Conservation (phyloP, 2,113 vertebrate species). For the Vireo altiloquus region DNA sequence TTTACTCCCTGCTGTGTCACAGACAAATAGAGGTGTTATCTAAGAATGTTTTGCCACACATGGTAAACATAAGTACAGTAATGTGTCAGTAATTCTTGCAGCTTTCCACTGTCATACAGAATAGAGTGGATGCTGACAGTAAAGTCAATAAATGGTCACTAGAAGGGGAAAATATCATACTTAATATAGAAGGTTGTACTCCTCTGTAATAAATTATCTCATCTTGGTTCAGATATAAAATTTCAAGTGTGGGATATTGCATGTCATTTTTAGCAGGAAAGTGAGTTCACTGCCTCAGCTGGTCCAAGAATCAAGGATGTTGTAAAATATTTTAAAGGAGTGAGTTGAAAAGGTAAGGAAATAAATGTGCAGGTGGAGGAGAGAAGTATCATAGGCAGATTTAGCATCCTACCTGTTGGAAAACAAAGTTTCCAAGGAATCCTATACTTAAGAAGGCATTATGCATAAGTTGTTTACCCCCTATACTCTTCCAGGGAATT, state of each 20-base stretch:
- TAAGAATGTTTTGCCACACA: conserved; percentile 40
- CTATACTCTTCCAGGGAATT: neutral
- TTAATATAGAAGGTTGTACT: neutral
- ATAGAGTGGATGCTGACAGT: neutral
- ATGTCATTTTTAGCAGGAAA: neutral
- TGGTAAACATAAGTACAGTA: conserved; percentile 59
- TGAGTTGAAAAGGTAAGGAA: neutral
- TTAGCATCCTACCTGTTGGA: neutral
- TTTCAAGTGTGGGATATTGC: neutral
- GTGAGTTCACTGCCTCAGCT: neutral
- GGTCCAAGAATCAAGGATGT: neutral
- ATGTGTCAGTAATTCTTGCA: neutral
- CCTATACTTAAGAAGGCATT: neutral
- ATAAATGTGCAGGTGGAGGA: neutral
- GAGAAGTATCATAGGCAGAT: neutral
- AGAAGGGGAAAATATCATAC: neutral
- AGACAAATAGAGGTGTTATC: conserved; percentile 73
- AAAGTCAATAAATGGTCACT: neutral
- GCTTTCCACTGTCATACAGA: neutral
- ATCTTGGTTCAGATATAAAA: neutral
- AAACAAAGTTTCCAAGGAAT: neutral
- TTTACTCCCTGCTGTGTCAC: conserved; percentile 74
- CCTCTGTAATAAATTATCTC: neutral
- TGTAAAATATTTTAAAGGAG: neutral
- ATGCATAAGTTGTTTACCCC: neutral